Evolutionary conservation across 2,113 vertebrate species (phyloP), one percentile per base, ranked within the genome.

Genomic region (Equus quagga): DNA sequence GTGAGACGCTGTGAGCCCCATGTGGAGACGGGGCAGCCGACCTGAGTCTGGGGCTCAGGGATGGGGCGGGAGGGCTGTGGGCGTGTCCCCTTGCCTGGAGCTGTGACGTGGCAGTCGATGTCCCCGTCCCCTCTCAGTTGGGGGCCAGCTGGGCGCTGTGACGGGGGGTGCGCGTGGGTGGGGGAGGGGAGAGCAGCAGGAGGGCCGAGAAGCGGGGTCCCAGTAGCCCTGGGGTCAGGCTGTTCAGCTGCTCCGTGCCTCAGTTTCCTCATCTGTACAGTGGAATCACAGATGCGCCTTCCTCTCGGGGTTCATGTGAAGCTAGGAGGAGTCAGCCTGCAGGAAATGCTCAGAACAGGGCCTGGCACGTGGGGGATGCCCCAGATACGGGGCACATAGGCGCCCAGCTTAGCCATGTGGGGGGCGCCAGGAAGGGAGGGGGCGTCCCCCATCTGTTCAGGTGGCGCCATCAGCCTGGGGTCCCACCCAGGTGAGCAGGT

Each of bases 31-130:
- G 56, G 23, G 23, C 56, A 60, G 36, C 62, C 19, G 56, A 44
- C 36, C 36, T 14, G 5, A 44, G 56, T 82, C 24, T 62, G 56
- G 80, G 44, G 80, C 24, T 33, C 8, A 0, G 54, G 54, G 54
- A 5, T 44, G 36, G 36, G 51, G 13, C 51, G 51, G 51, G 51
- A 54, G 51, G 13, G 13, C 13, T 13, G 51, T 54, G 51, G 51
- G 51, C 3, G 13, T 15, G 51, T 54, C 51, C 51, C 17, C 79
- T 10, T 19, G 5, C 26, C 36, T 60, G 14, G 31, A n/a, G 18
- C 0, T 0, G n/a, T 51, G 44, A 51, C n/a, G 0, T 0, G n/a
- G 79, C n/a, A 60, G 79, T 54, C 7, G 54, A 41, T 41, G 56
- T 18, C 60, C 24, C 60, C 26, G 1, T 51, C 9, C 51, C 51